Conservation (phyloP, 2,888 invertebrate genomes). For the Baronia brevicornis region DNA sequence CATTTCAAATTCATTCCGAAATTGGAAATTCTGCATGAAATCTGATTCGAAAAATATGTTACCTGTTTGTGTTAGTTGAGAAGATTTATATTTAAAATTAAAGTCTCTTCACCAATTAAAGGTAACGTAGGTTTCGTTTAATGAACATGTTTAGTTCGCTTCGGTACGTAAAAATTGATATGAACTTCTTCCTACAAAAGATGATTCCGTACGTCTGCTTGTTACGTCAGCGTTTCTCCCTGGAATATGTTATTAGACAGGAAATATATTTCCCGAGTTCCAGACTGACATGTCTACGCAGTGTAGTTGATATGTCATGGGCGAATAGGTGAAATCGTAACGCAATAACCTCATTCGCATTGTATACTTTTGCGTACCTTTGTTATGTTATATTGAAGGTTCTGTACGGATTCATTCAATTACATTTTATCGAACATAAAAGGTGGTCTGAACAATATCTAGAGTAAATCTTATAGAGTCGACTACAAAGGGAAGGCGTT, state of each 20-base stretch:
- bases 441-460: constrained; percentile 8
- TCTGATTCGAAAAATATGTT: no score
- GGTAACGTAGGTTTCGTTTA: background rate
- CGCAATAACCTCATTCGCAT: constrained; percentile 1
- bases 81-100: constrained; percentile 10
- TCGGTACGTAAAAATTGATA: background rate
- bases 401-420: constrained; percentile 6
- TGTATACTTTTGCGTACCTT: constrained; percentile 5
- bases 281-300: constrained; percentile 28
- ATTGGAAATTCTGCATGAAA: no score
- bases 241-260: constrained; percentile 25
- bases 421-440: constrained; percentile 11
- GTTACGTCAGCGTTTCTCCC: constrained; percentile 40
- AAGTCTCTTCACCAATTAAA: background rate
- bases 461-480: constrained; percentile 15
- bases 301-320: constrained; percentile 32
- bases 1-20: constrained; percentile 7
- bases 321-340: constrained; percentile 3
- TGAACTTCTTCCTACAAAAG: constrained; percentile 32
- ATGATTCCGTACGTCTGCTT: constrained; percentile 35
- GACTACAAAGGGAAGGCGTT: constrained; percentile 24
- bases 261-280: constrained; percentile 23
- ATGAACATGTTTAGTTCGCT: background rate
- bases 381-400: constrained; percentile 1
- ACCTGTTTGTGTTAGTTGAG: no score